Percentiles rank a stretch among this genome's conserved stretches.
Evolutionary conservation across 1,140 invertebrate species (phyloP).

Genomic region (Eulimnadia texana): DNA sequence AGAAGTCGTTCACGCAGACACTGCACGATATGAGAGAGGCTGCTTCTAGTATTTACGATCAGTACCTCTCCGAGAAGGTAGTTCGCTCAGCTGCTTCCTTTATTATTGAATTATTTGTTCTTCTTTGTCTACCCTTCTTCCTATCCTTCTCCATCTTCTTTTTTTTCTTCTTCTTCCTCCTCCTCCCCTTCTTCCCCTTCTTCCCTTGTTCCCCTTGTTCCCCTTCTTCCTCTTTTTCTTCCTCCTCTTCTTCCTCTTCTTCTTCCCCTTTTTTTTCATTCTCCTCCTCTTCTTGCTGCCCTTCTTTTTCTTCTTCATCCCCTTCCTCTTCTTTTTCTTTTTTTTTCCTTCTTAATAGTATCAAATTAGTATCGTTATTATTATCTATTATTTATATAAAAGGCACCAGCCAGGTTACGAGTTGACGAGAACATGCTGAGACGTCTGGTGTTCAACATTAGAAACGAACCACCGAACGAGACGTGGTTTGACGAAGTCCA

Average conservation of each 20-base stretch:
- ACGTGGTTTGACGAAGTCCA: constrained; percentile 77
- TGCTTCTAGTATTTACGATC: constrained; percentile 62
- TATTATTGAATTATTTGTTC: neutral
- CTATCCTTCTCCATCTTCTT: neutral
- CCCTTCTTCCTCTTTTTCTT: too few relatives aligned
- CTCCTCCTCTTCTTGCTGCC: too few relatives aligned
- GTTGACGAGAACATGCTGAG: constrained; percentile 49
- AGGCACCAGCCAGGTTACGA: constrained; percentile 46
- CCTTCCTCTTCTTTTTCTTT: too few relatives aligned
- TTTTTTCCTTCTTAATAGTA: too few relatives aligned
- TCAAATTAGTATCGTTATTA: neutral
- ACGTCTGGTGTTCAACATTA: constrained; percentile 45
- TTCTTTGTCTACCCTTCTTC: neutral
- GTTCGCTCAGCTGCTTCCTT: constrained; percentile 9
- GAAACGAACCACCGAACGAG: constrained; percentile 44
- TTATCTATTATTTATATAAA: neutral
- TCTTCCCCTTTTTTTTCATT: too few relatives aligned
- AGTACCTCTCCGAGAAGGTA: constrained; percentile 63
- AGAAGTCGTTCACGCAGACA: constrained; percentile 23
- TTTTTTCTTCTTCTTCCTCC: too few relatives aligned
- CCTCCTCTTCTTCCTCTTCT: too few relatives aligned
- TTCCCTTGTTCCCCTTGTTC: too few relatives aligned
- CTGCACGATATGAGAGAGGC: constrained; percentile 53
- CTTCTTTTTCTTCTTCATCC: too few relatives aligned
- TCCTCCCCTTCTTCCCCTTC: too few relatives aligned